Evolutionary conservation across 2,797 vertebrate species (phyloP).

Genomic region (Gymnopithys bicolor): DNA sequence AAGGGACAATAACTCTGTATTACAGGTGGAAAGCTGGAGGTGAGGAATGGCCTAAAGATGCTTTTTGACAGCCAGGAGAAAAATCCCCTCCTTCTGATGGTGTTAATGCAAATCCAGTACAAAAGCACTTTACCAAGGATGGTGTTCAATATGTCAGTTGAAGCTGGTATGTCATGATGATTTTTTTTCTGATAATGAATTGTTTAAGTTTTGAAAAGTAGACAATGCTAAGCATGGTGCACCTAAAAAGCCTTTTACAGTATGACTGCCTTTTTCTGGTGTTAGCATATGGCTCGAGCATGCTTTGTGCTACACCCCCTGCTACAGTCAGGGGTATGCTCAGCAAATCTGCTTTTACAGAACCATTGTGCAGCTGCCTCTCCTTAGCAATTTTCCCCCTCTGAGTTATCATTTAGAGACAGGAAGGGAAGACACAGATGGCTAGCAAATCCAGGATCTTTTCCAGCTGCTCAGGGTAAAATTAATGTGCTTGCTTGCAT

Average conservation of each 20-base stretch:
- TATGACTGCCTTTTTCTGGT: background rate
- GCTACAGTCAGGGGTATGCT: fast-evolving
- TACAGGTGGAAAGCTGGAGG: background rate
- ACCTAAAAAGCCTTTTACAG: background rate
- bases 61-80: background rate
- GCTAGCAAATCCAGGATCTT: background rate
- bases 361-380: background rate
- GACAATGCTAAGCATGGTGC: background rate
- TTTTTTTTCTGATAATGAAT: background rate
- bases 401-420: background rate
- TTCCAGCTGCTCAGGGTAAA: background rate
- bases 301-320: background rate
- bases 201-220: background rate
- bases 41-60: background rate
- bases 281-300: background rate
- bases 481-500: background rate
- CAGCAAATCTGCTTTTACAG: background rate
- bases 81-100: background rate
- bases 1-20: background rate
- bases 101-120: background rate
- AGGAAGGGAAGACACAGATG: background rate
- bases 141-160: background rate
- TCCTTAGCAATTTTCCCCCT: background rate
- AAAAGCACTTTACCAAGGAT: background rate
- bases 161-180: background rate